These are phyloP conservation scores for Gallinago paraguaiae DNA, from an alignment of 2,113 vertebrate species.

Conservation along the genomic window DNA sequence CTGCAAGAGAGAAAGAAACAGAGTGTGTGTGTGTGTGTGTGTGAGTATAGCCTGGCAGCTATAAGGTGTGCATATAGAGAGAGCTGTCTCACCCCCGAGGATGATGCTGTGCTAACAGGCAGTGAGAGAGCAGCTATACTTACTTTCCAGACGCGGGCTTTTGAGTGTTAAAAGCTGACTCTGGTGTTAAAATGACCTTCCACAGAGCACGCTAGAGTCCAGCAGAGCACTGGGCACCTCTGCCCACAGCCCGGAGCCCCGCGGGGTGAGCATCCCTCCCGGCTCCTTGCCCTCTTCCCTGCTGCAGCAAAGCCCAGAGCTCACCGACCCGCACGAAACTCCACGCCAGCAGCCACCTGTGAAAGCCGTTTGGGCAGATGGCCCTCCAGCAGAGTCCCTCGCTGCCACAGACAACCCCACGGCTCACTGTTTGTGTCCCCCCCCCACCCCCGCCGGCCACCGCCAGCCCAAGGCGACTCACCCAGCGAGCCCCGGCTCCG, in stretches of 20 bases:
- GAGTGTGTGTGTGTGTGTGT: not conserved
- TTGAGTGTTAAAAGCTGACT: not conserved
- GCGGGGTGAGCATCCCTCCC: not conserved
- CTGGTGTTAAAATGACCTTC: constrained; percentile 4
- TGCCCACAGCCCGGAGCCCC: not conserved
- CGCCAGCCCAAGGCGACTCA: not conserved
- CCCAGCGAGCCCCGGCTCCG: constrained; percentile 31
- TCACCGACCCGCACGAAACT: not conserved
- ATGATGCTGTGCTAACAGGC: constrained; percentile 39
- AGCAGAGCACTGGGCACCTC: not conserved
- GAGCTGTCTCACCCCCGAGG: constrained; percentile 64
- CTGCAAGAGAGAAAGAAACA: not conserved
- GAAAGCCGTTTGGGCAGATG: not conserved
- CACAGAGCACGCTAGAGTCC: not conserved
- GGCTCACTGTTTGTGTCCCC: not conserved
- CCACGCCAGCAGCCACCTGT: not conserved
- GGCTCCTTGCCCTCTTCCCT: not conserved
- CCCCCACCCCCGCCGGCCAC: not conserved
- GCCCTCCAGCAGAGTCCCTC: not conserved
- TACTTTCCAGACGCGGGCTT: constrained; percentile 66
- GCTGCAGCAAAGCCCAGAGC: not conserved
- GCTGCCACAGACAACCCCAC: fast-evolving
- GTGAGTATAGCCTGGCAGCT: not conserved
- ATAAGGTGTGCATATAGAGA: constrained; percentile 69
- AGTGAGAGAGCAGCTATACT: constrained; percentile 57